Base-by-base conservation (phyloP, 2,113 vertebrate species). In the Myiozetetes cayanensis region DNA sequence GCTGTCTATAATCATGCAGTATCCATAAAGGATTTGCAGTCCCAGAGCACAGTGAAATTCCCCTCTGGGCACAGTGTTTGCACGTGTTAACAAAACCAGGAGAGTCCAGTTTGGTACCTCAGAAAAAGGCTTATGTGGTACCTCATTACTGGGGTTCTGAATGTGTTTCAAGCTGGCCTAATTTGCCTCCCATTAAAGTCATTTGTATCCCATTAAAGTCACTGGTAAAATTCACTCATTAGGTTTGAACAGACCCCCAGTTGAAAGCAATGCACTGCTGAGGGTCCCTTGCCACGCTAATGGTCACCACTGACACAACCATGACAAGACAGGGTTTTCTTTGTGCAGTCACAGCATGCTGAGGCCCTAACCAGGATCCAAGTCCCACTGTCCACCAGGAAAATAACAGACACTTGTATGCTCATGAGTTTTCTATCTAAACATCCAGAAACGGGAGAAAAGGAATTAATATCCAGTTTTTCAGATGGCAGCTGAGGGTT, bases 11-110 rank as follows among this genome's bases (percentile, higher is more conserved):
- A 17, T 9, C 46, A 56, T 12, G 22, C n/a, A 68, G 39, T 9
- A 25, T 7, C 78, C 50, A 3, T 2, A 9, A 43, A 2, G 37
- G 49, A 15, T 77, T 23, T 78, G 56, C 27, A 67, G 3, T 5
- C 6, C 35, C 55, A 81, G 63, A 68, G 58, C 37, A 14, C 24
- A 23, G 50, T 2, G n/a, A 33, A 75, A 66, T 31, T 25, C 53
- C 50, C 12, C n/a, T 46, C 44, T 90, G 50, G n/a, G 37, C 37
- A 49, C 37, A 71, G 50, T 14, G 37, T 50, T 80, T 62, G 17
- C 35, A 37, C 0, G 2, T 0, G 0, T 4, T 15, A 71, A 30
- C 27, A 49, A 63, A 77, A 14, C 14, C 44, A 49, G 27, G 4
- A 8, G 56, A 72, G 37, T 49, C 52, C 65, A 67, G n/a, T 52